Conservation (phyloP, 2,113 vertebrate species). For the Pedionomus torquatus region DNA sequence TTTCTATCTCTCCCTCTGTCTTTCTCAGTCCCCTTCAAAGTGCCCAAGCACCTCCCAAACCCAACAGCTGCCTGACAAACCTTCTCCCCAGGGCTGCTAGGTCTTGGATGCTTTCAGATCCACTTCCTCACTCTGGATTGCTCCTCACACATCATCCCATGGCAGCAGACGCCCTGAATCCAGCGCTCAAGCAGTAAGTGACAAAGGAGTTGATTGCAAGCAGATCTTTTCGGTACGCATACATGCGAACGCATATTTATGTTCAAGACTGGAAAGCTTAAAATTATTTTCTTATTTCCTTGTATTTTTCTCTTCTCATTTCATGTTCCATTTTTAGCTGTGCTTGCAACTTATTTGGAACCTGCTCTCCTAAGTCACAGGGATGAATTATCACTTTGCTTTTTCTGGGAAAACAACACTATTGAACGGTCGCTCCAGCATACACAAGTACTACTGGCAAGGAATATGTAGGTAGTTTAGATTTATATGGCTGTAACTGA, state of each 20-base stretch:
- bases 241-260: not conserved
- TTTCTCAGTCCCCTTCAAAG: not conserved
- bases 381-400: constrained; percentile 26
- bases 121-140: not conserved
- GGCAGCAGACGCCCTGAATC: not conserved
- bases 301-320: not conserved
- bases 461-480: constrained; percentile 35
- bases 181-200: not conserved
- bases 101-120: not conserved
- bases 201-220: constrained; percentile 38
- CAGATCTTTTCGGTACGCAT: not conserved
- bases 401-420: constrained; percentile 45
- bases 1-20: not conserved
- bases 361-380: not conserved
- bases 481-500: constrained; percentile 56
- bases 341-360: constrained; percentile 34
- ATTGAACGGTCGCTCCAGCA: not conserved
- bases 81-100: not conserved
- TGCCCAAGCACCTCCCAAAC: not conserved
- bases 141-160: not conserved
- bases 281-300: constrained; percentile 16
- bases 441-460: constrained; percentile 31
- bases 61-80: not conserved
- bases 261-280: constrained; percentile 3
- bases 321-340: constrained; percentile 33